phyloP scores from a whole-genome alignment of 2,113 vertebrate species.

The Silurus meridionalis region DNA sequence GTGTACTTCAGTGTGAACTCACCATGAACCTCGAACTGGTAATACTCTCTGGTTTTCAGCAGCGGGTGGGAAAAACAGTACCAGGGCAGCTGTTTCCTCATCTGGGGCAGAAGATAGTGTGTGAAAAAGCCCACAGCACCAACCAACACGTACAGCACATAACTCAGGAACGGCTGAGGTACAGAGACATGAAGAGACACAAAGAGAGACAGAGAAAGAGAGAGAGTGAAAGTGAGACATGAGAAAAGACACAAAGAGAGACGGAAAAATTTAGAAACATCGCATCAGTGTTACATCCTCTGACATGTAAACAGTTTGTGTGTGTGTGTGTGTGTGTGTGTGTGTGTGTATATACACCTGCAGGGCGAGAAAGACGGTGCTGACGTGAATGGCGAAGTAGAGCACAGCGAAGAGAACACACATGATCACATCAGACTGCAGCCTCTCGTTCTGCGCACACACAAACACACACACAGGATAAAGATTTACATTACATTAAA shows the following conservation, averaged over 20 bases:
- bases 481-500: not conserved
- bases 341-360: slow-evolving; percentile 76
- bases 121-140: slow-evolving; percentile 87
- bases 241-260: not conserved
- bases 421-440: slow-evolving; percentile 95
- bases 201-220: not conserved
- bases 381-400: slow-evolving; percentile 98
- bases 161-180: slow-evolving; percentile 90
- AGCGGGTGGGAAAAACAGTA: slow-evolving; percentile 96
- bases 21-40: slow-evolving; percentile 97
- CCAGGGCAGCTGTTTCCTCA: slow-evolving; percentile 96
- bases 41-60: slow-evolving; percentile 94
- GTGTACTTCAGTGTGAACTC: slow-evolving; percentile 58
- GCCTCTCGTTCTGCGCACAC: slow-evolving; percentile 84
- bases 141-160: slow-evolving; percentile 88
- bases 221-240: not conserved
- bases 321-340: no score
- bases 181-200: not conserved
- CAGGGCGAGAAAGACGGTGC: slow-evolving; percentile 94
- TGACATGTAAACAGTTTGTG: not conserved
- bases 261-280: not conserved
- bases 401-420: slow-evolving; percentile 92
- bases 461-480: not conserved
- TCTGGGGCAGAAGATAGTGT: slow-evolving; percentile 94
- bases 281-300: not conserved